phyloP scores from a whole-genome alignment of 2,113 vertebrate genomes.

The Chionodraco myersi region DNA sequence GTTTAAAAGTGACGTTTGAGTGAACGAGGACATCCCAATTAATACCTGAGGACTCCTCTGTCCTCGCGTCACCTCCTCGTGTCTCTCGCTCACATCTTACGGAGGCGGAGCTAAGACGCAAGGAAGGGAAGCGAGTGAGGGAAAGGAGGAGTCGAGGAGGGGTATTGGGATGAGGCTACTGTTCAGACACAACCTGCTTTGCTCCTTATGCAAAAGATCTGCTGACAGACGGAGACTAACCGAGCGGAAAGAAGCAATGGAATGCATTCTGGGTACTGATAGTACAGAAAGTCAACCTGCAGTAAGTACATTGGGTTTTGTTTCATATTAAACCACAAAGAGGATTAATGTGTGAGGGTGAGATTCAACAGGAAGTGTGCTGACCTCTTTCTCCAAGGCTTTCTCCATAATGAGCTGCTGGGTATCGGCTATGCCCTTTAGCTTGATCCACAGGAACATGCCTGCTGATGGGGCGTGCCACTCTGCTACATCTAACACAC shows the following conservation, averaged over 20 bases:
- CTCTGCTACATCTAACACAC: conserved; percentile 87
- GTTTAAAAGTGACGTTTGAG: too few relatives aligned
- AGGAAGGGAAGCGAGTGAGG: too few relatives aligned
- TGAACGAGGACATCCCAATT: too few relatives aligned
- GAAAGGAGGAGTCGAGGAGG: too few relatives aligned
- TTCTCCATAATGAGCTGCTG: conserved; percentile 90
- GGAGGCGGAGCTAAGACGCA: too few relatives aligned
- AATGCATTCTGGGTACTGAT: conserved; percentile 16
- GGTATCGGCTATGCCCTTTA: conserved; percentile 89
- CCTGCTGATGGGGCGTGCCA: conserved; percentile 92
- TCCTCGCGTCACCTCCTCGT: too few relatives aligned
- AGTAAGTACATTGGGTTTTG: conserved; percentile 10
- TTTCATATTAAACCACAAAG: neutral
- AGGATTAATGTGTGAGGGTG: neutral
- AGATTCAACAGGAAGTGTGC: neutral
- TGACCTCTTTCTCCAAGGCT: conserved; percentile 92
- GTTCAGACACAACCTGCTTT: conserved; percentile 22
- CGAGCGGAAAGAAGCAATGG: neutral
- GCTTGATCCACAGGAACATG: conserved; percentile 97
- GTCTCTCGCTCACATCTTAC: too few relatives aligned
- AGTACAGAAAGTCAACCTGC: neutral
- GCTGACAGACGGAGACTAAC: neutral
- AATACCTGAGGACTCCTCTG: too few relatives aligned
- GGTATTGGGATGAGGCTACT: neutral
- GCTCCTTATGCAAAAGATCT: conserved; percentile 20